Evolutionary conservation across 2,113 vertebrate species (phyloP).

Genomic region (Pseudorasbora parva): DNA sequence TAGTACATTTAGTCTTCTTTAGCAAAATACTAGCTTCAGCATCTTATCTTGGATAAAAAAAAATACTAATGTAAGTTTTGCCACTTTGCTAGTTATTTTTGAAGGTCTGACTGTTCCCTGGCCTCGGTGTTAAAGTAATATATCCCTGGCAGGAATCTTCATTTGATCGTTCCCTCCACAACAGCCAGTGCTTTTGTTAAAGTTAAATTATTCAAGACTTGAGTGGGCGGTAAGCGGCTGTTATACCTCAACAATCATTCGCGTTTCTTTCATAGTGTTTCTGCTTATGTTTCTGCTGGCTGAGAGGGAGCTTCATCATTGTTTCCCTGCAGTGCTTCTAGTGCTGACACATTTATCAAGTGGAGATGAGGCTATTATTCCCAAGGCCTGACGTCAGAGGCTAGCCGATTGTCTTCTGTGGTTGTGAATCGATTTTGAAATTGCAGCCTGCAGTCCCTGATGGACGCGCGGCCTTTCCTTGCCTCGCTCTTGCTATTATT

Average conservation of each 20-base stretch:
- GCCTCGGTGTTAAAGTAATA: conserved; percentile 13
- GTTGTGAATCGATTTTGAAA: conserved; percentile 52
- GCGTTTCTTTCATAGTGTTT: conserved; percentile 9
- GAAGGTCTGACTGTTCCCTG: background rate
- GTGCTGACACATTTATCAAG: conserved; percentile 24
- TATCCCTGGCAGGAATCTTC: background rate
- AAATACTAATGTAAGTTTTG: background rate
- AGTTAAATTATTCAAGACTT: background rate
- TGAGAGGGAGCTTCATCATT: conserved; percentile 21
- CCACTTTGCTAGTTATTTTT: background rate
- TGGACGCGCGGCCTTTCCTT: background rate
- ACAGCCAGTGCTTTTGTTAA: conserved; percentile 13
- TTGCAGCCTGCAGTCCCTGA: conserved; percentile 31
- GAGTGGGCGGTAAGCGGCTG: conserved; percentile 1
- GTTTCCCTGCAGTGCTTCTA: background rate
- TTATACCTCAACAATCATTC: conserved; percentile 11
- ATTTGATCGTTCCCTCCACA: background rate
- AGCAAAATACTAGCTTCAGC: background rate
- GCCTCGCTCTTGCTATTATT: conserved; percentile 15
- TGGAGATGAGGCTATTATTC: conserved; percentile 32
- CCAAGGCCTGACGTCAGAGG: background rate
- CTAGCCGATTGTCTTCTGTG: conserved; percentile 26
- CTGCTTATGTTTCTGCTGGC: background rate
- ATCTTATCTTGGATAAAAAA: background rate
- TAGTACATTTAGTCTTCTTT: background rate